Evolutionary conservation across 2,888 invertebrate species (phyloP), one percentile per base, ranked within the genome.

Genomic region (Norana najaformis): DNA sequence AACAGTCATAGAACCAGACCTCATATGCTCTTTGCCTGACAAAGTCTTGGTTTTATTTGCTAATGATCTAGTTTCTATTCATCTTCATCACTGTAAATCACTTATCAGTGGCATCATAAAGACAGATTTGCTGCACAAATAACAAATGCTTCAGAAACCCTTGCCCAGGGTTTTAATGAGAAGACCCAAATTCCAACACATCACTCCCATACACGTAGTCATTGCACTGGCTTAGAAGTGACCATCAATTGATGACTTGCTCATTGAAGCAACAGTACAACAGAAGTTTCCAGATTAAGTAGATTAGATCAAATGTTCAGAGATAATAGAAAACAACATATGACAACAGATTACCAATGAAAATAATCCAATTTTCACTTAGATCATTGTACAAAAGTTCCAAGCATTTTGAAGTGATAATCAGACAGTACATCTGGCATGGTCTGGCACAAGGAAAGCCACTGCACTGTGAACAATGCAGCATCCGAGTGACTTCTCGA

Each of bases 371-470:
- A 85, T 35, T 85, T 35, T 35, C 85, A 85, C 37, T 85, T 37
- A 85, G 37, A 85, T 85, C 85, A 20, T 8, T 85, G 37, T 36
- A 85, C 36, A 85, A 14, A 35, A 37, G 85, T 85, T 85, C 20
- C 35, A 85, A 36, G 37, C 85, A 85, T 85, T 5, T 23, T 20
- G 85, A 35, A 14, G 85, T 85, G 36, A 85, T 35, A 85, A 37
- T 85, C 35, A 14, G 35, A 36, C 85, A 85, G 36, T 85, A 85
- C 37, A 8, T 85, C 37, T 36, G 23, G 34, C 85, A 85, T 4
- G 85, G 85, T 23, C 35, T 85, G 85, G 85, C 85, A 36, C 85
- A 85, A 35, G 85, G 35, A 85, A 36, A 36, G 37, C 85, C 85
- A 85, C 85, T 85, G 36, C 85, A 85, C 6, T 23, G 37, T 1